Percentiles rank a stretch among this genome's conserved stretches.
Evolutionary conservation across 2,888 invertebrate species (phyloP).

Genomic region (Volucella bombylans): DNA sequence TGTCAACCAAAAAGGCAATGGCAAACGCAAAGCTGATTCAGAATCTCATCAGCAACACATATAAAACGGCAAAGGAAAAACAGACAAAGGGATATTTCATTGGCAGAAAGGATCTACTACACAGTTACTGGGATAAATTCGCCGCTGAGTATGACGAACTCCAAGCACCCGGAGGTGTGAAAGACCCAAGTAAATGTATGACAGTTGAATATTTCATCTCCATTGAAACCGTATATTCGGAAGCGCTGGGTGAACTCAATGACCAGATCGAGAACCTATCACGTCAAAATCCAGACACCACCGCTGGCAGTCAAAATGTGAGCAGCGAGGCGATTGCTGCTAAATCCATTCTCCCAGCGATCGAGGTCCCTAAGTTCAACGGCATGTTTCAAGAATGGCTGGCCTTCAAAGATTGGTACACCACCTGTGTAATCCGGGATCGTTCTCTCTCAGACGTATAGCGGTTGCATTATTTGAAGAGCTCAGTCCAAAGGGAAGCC

Average conservation of each 20-base stretch:
- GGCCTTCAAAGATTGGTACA: background rate
- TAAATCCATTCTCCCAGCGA: conserved; percentile 22
- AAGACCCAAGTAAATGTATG: too few relatives aligned
- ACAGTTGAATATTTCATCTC: background rate
- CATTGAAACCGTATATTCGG: conserved; percentile 1
- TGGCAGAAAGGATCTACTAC: conserved; percentile 7
- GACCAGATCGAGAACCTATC: background rate
- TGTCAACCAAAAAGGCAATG: too few relatives aligned
- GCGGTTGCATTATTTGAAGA: background rate
- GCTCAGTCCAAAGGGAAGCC: background rate
- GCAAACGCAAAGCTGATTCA: conserved; percentile 4
- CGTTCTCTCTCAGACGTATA: background rate
- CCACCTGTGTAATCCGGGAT: conserved; percentile 7
- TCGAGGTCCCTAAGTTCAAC: conserved; percentile 33
- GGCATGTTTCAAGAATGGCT: conserved; percentile 34
- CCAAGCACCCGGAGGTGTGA: too few relatives aligned
- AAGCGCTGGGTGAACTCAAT: conserved; percentile 1
- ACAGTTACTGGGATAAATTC: background rate
- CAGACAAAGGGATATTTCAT: conserved; percentile 30
- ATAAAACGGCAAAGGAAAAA: conserved; percentile 27
- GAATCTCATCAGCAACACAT: conserved; percentile 19
- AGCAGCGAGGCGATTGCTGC: conserved; percentile 30
- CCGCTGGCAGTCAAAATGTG: conserved; percentile 18
- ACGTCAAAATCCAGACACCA: too few relatives aligned
- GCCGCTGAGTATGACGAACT: too few relatives aligned